A percentile compares a stretch with the other conserved stretches of the same genome.
phyloP scores from a whole-genome alignment of 1,140 invertebrate genomes.

The Leguminivora glycinivorella region DNA sequence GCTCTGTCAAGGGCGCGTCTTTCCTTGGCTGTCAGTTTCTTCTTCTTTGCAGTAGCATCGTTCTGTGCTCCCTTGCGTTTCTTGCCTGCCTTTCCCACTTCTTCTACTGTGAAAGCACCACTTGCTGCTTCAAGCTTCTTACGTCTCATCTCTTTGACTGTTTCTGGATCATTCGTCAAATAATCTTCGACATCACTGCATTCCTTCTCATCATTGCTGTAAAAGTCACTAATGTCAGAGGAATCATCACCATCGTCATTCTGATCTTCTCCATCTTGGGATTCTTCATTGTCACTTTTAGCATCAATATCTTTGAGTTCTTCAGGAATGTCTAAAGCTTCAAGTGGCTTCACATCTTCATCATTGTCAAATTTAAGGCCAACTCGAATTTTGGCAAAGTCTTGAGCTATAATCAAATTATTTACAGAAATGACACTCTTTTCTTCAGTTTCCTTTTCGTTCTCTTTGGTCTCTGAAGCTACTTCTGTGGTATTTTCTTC shows the following conservation, averaged over 20 bases:
- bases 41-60: slow-evolving; percentile 66
- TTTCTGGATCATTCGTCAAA: slow-evolving; percentile 75
- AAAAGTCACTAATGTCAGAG: slow-evolving; percentile 82
- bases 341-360: slow-evolving; percentile 82
- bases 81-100: slow-evolving; percentile 53
- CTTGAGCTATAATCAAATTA: slow-evolving; percentile 83
- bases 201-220: slow-evolving; percentile 81
- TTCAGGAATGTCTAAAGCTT: slow-evolving; percentile 79
- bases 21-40: slow-evolving; percentile 87
- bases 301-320: slow-evolving; percentile 75
- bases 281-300: slow-evolving; percentile 57
- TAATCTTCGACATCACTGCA: slow-evolving; percentile 74
- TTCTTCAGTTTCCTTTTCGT: slow-evolving; percentile 41
- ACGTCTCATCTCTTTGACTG: slow-evolving; percentile 62
- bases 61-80: slow-evolving; percentile 50
- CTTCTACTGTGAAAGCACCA: slow-evolving; percentile 81
- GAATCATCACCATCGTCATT: slow-evolving; percentile 77
- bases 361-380: slow-evolving; percentile 85
- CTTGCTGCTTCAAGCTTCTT: slow-evolving; percentile 79
- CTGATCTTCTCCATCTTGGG: slow-evolving; percentile 69
- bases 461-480: slow-evolving; percentile 38
- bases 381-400: slow-evolving; percentile 90
- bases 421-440: slow-evolving; percentile 60
- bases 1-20: slow-evolving; percentile 86
- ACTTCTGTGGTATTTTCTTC: slow-evolving; percentile 40